A percentile compares a stretch with the other conserved stretches of the same genome.
Evolutionary conservation across 2,888 invertebrate species (phyloP).

Genomic region (Gari tellinella): DNA sequence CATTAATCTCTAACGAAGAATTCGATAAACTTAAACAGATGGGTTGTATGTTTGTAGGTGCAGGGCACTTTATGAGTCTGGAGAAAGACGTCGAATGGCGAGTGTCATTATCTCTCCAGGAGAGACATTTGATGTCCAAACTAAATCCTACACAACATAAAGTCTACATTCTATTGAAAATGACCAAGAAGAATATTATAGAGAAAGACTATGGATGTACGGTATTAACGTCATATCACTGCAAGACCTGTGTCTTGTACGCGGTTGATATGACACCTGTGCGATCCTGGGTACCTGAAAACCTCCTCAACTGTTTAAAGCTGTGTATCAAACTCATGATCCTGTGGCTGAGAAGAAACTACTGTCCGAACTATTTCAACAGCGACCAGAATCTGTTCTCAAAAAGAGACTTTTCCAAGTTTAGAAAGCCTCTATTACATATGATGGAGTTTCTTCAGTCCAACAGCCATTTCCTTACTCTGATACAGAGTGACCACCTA

Average conservation of each 20-base stretch:
- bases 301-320: background rate
- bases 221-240: constrained; percentile 6
- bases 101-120: constrained; percentile 16
- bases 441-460: too few species aligned
- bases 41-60: constrained; percentile 7
- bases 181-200: constrained; percentile 15
- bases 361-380: constrained; percentile 20
- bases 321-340: background rate
- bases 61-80: background rate
- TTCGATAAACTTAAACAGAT: background rate
- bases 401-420: background rate
- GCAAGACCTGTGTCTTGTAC: constrained; percentile 8
- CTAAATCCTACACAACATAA: constrained; percentile 22
- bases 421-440: background rate
- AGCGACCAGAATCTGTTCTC: constrained; percentile 4
- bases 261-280: background rate
- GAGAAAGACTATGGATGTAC: background rate
- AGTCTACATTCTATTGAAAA: constrained; percentile 27
- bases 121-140: constrained; percentile 24
- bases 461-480: too few species aligned
- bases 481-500: too few species aligned
- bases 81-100: constrained; percentile 17
- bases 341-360: background rate
- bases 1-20: background rate
- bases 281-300: constrained; percentile 1